Evolutionary conservation across 2,113 vertebrate genomes (phyloP).

Genomic region (Ictalurus furcatus): DNA sequence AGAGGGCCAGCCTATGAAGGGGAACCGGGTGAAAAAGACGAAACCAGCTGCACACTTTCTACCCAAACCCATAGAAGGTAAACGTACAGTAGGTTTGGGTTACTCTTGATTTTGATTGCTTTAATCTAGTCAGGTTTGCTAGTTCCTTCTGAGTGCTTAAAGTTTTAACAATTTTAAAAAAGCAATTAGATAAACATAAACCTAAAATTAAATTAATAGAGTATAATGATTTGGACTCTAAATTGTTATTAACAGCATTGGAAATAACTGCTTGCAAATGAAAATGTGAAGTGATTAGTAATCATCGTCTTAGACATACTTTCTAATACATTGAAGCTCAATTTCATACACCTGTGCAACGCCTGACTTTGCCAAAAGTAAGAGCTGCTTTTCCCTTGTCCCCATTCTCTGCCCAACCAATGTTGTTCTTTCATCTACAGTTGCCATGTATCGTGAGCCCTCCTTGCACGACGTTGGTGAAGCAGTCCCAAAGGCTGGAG

Average conservation of each 20-base stretch:
- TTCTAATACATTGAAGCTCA: background rate
- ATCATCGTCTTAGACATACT: background rate
- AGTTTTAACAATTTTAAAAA: background rate
- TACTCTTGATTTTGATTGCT: background rate
- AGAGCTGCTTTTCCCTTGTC: background rate
- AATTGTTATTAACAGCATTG: background rate
- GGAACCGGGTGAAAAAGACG: constrained; percentile 98
- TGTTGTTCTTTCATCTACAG: constrained; percentile 61
- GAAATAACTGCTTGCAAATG: background rate
- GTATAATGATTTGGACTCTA: background rate
- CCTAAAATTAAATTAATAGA: background rate
- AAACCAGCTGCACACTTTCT: constrained; percentile 99
- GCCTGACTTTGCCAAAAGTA: background rate
- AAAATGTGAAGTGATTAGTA: background rate
- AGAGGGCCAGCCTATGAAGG: constrained; percentile 96
- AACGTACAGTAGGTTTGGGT: constrained; percentile 75
- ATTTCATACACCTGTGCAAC: background rate
- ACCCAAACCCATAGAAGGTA: constrained; percentile 99
- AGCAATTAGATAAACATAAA: too few species aligned
- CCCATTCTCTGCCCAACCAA: background rate
- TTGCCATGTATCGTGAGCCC: constrained; percentile 98
- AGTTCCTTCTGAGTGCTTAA: background rate
- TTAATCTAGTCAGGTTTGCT: background rate
- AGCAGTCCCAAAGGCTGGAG: constrained; percentile 87
- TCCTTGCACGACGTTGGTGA: constrained; percentile 96